Percentiles rank a stretch among this genome's conserved stretches.
Evolutionary conservation across 2,113 vertebrate species (phyloP).

Genomic region (Seriola aureovittata): DNA sequence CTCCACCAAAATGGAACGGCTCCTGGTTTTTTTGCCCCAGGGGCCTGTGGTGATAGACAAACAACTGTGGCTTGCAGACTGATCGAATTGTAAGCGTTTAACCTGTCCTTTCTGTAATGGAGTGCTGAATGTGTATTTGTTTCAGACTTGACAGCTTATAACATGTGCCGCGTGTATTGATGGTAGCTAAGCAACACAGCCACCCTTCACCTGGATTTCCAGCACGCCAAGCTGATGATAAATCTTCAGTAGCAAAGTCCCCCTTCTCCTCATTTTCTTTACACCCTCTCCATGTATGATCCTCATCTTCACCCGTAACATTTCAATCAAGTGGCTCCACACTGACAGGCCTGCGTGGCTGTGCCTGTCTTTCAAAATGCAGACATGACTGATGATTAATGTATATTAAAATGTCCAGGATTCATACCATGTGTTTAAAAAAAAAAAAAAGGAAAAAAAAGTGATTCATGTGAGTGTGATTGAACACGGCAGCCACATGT

Average conservation of each 20-base stretch:
- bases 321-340: slow-evolving; percentile 40
- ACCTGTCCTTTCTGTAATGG: slow-evolving; percentile 48
- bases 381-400: slow-evolving; percentile 54
- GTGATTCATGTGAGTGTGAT: slow-evolving; percentile 19
- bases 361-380: slow-evolving; percentile 27
- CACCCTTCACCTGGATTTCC: slow-evolving; percentile 64
- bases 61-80: slow-evolving; percentile 58
- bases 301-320: slow-evolving; percentile 26
- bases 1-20: slow-evolving; percentile 43
- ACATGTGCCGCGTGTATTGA: slow-evolving; percentile 25
- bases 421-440: slow-evolving; percentile 18
- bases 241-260: slow-evolving; percentile 39
- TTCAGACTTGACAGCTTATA: slow-evolving; percentile 49
- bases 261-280: slow-evolving; percentile 14
- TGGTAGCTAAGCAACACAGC: slow-evolving; percentile 40
- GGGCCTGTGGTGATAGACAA: slow-evolving; percentile 62
- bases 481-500: slow-evolving; percentile 4
- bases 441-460: slow-evolving; percentile 5
- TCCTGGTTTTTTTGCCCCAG: slow-evolving; percentile 50
- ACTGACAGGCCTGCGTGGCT: slow-evolving; percentile 42
- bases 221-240: slow-evolving; percentile 39
- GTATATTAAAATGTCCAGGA: slow-evolving; percentile 27
- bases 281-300: slow-evolving; percentile 12
- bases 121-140: slow-evolving; percentile 53
- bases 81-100: slow-evolving; percentile 65